These are phyloP conservation scores for Maniola jurtina DNA, from an alignment of 1,140 invertebrate genomes.

Conservation along the genomic window DNA sequence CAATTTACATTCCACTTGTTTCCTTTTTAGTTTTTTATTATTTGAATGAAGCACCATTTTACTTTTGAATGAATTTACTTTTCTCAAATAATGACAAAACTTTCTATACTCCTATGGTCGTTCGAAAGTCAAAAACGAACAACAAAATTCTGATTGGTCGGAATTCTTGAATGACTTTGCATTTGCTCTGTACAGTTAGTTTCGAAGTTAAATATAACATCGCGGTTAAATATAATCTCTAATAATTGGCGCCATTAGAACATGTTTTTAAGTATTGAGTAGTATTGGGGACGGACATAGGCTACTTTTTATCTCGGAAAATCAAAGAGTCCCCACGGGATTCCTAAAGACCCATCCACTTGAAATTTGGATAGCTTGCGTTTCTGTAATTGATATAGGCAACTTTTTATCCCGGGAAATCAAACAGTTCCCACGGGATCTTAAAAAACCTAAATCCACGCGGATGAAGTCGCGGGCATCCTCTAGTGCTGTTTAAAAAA, in stretches of 20 bases:
- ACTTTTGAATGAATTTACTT: not conserved
- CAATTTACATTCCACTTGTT: too few relatives aligned
- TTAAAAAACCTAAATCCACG: too few relatives aligned
- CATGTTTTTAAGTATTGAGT: not conserved
- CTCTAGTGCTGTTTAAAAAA: too few relatives aligned
- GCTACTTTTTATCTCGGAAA: too few relatives aligned
- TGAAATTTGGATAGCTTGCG: too few relatives aligned
- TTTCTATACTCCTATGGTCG: slow-evolving; percentile 4
- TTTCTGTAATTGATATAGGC: too few relatives aligned
- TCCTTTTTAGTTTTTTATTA: not conserved
- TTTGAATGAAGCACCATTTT: not conserved
- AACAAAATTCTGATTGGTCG: slow-evolving; percentile 27
- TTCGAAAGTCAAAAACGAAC: slow-evolving; percentile 23
- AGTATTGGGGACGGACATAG: too few relatives aligned
- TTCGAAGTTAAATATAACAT: slow-evolving; percentile 20
- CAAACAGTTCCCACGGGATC: too few relatives aligned
- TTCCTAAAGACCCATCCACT: too few relatives aligned
- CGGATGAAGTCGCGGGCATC: too few relatives aligned
- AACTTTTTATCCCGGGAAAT: too few relatives aligned
- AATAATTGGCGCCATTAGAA: not conserved
- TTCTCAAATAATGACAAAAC: not conserved
- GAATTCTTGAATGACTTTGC: slow-evolving; percentile 34
- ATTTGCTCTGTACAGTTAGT: slow-evolving; percentile 22
- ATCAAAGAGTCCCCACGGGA: too few relatives aligned
- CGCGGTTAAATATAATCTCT: not conserved